Base-by-base conservation (phyloP, 2,113 vertebrate genomes). In the Apodemus sylvaticus region DNA sequence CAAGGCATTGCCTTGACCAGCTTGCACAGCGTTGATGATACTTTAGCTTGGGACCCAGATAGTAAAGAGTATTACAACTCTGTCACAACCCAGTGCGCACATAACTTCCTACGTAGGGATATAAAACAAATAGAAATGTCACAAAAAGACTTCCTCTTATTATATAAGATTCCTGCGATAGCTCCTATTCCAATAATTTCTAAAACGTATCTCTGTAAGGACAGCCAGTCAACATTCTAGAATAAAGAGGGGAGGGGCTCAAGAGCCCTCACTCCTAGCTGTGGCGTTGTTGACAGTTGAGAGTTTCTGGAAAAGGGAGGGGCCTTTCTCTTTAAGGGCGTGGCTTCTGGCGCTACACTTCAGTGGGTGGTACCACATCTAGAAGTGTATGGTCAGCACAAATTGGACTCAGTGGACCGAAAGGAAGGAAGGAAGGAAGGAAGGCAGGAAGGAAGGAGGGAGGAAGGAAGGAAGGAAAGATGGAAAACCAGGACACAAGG, bases 51-150 rank as follows among this genome's bases (percentile, higher is more conserved):
- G 39, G 36, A 68, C 31, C 31, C 26, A 74, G 7, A 45, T 53
- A 55, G 71, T 51, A 66, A 70, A 68, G 81, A 58, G 5, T 42
- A 36, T 71, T 70, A 85, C 58, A 39, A 36, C 55, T 79, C 14
- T 17, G 7, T 81, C 86, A 85, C 64, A 92, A 3, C 48, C 39
- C 16, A 48, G 34, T 5, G 39, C 1, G 29, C 29, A 13, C 5
- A 2, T 55, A 79, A 42, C 55, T 94, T 76, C 68, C 34, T 74
- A 11, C 4, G n/a, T 64, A 34, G 0, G 0, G 36, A 17, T 36
- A 24, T 73, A 60, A 90, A 89, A 53, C 60, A 53, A 91, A 81
- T 13, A 39, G 68, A 89, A 94, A 29, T 42, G 31, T 86, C 36
- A 31, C 45, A 78, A 48, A 92, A 86, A 24, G 78, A 82, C 78